Evolutionary conservation across 2,797 vertebrate species (phyloP).

Genomic region (Syndactyla subalaris): DNA sequence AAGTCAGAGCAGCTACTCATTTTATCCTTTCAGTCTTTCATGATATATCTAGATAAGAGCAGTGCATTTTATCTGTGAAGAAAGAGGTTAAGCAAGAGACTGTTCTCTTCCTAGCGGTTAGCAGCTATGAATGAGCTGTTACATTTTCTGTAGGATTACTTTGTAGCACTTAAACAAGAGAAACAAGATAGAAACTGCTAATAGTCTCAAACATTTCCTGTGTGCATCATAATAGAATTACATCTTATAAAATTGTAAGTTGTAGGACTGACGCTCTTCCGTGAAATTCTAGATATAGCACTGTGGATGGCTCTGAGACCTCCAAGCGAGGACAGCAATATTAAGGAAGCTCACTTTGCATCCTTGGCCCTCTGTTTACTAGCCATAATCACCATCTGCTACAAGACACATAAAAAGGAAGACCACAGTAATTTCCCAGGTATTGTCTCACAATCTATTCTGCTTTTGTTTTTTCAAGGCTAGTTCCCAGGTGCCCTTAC

Average conservation of each 20-base stretch:
- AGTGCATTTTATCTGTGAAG: not conserved
- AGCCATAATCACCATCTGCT: not conserved
- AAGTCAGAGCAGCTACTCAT: not conserved
- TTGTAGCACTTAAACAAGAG: not conserved
- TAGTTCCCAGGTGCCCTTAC: not conserved
- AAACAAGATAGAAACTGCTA: not conserved
- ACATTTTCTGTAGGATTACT: not conserved
- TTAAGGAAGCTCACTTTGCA: not conserved
- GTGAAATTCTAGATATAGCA: not conserved
- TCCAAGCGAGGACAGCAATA: not conserved
- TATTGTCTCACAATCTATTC: not conserved
- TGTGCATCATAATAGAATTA: not conserved
- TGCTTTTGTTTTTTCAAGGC: not conserved
- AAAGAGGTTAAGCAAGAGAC: not conserved
- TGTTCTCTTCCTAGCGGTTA: not conserved
- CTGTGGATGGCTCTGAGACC: not conserved
- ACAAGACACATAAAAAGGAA: not conserved
- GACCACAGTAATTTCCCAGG: not conserved
- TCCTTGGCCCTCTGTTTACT: not conserved
- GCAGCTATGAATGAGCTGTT: not conserved
- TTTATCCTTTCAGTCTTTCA: not conserved
- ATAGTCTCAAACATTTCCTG: not conserved
- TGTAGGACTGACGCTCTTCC: not conserved
- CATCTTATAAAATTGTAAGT: accelerated
- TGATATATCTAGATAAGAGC: not conserved